These are phyloP conservation scores for Trachelus troglodyta DNA, from an alignment of 2,888 invertebrate genomes.

Conservation along the genomic window DNA sequence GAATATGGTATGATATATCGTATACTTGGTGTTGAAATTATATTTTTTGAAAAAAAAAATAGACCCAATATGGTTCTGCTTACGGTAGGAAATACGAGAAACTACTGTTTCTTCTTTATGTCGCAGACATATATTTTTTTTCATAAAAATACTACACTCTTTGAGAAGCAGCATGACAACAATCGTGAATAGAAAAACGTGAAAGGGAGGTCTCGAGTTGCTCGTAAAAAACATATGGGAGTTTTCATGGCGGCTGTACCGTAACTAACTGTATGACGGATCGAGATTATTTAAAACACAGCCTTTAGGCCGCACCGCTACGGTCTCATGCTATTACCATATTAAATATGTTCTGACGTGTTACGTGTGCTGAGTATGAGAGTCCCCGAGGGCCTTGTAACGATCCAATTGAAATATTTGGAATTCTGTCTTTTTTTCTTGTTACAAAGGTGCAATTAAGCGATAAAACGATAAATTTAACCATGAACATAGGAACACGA, in stretches of 20 bases:
- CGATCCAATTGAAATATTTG: neutral
- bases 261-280: slow-evolving; percentile 6
- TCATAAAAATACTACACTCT: neutral
- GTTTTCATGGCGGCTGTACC: neutral
- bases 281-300: slow-evolving; percentile 17
- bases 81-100: neutral
- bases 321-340: slow-evolving; percentile 6
- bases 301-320: slow-evolving; percentile 1
- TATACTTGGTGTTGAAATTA: neutral
- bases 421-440: neutral
- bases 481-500: neutral
- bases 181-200: neutral
- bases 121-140: neutral
- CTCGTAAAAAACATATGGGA: neutral
- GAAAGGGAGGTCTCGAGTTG: neutral
- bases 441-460: neutral
- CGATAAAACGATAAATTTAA: neutral
- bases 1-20: neutral
- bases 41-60: neutral
- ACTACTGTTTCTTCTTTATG: neutral
- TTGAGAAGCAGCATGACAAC: neutral
- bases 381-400: neutral
- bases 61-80: neutral
- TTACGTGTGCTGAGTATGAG: slow-evolving; percentile 1
- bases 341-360: slow-evolving; percentile 11